Evolutionary conservation across 2,113 vertebrate genomes (phyloP).

Genomic region (Cyanoliseus patagonus): DNA sequence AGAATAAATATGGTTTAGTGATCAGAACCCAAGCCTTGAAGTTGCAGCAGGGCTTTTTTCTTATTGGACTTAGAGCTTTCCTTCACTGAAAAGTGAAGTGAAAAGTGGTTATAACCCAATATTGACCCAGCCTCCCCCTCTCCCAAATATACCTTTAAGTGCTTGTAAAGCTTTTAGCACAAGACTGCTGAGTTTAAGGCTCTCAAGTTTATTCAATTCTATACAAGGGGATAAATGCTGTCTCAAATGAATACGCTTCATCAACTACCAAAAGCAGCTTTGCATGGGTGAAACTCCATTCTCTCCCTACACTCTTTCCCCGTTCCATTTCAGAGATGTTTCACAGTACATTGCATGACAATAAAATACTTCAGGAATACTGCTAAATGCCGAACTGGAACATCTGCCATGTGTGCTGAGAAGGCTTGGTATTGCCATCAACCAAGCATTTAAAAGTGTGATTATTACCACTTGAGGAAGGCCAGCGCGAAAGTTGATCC

Average conservation of each 20-base stretch:
- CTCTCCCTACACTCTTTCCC: neutral
- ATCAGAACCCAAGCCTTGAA: neutral
- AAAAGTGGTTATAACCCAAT: neutral
- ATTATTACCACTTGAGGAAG: neutral
- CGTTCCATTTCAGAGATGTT: neutral
- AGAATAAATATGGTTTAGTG: neutral
- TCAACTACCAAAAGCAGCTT: neutral
- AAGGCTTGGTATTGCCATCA: neutral
- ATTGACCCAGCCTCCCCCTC: neutral
- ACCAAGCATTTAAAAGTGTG: neutral
- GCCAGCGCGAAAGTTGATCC: neutral
- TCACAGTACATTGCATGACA: neutral
- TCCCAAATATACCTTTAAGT: neutral
- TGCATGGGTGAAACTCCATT: neutral
- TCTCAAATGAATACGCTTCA: neutral
- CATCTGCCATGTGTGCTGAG: fast-evolving
- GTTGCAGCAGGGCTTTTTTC: neutral
- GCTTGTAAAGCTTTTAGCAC: neutral
- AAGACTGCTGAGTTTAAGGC: neutral
- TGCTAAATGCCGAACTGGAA: neutral
- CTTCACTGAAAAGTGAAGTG: neutral
- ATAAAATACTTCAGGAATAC: neutral
- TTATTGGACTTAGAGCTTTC: neutral
- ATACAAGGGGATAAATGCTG: neutral
- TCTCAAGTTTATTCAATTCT: neutral